Evolutionary conservation across 2,113 vertebrate species (phyloP), one percentile per base, ranked within the genome.

Genomic region (Rhizomys pruinosus): DNA sequence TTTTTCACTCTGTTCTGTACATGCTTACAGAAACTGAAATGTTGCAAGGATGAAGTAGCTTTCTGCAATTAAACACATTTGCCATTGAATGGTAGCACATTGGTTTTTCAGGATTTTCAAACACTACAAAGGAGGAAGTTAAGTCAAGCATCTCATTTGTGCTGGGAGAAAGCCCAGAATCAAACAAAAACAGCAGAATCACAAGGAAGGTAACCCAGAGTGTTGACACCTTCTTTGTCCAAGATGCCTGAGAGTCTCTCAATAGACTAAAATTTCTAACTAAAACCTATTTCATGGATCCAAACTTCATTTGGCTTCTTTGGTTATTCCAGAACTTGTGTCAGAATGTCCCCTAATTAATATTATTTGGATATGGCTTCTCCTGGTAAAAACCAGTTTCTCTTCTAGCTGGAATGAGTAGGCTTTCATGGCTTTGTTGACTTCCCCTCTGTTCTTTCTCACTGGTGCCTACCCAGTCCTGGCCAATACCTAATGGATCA

Each of bases 61-160:
- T 80, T 90, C 57, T 73, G 37, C 55, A 91, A 68, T 69, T 61
- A 96, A 85, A 86, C 57, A 82, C 89, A 39, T n/a, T 5, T 84
- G 52, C 52, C 64, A 78, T 27, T 90, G 42, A 91, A 87, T 55
- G 63, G 47, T 1, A 63, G 39, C 16, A 84, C 52, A 82, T 87
- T 68, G 9, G 2, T 57, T 89, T 91, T 52, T 68, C 13, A 82
- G 20, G 79, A 90, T 55, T 92, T 78, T 25, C 55, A 96, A 93
- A 95, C 78, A 71, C 4, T 37, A 42, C 20, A 63, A 64, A 82
- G 37, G 59, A 79, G 68, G 34, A 90, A 81, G 25, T 29, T 69
- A 71, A 91, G 22, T 34, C 25, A 92, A 76, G 1, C 10, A 79
- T 61, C 15, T 13, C 39, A 90, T n/a, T 93, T 82, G 66, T 20